Base-by-base conservation (phyloP, 2,113 vertebrate genomes). In the Channa maculata region DNA sequence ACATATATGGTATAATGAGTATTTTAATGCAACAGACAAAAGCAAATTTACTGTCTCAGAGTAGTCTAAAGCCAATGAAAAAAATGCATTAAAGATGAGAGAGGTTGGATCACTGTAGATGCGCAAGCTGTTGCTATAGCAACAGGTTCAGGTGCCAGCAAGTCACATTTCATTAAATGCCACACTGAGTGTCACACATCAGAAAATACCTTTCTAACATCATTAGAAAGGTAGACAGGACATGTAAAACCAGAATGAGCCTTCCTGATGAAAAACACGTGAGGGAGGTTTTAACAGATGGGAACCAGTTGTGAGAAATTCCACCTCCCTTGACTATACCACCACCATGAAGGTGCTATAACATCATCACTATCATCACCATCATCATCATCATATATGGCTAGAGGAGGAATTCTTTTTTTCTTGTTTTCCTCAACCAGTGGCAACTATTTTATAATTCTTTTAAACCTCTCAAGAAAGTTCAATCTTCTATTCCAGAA, bases 111-210 rank as follows among this genome's bases (percentile, higher is more conserved):
- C 65, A 15, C 41, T 24, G 7, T 11, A 2, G 55, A 53, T 54
- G 52, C 8, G 36, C 68, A 72, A 74, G 58, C 15, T 61, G 75
- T 45, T 13, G 61, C 79, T 69, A 88, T 83, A 44, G 88, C 63
- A 84, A 88, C 84, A n/a, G 62, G 49, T 60, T 77, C 76, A 77
- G 79, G 65, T 44, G 57, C 77, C 69, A 15, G 10, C 49, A 1
- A 65, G 33, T 64, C 82, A 64, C 50, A 82, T 41, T 52, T 75
- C 71, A 74, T 78, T 66, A 75, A 11, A 65, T 3, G 50, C 39
- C 58, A 49, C 55, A 9, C 5, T 10, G 44, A 49, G 51, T 49
- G 53, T 14, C n/a, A 34, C 58, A 70, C 63, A 55, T 67, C 63
- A 70, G 44, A 5, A 45, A 39, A 39, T 36, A n/a, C 10, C 0